These are phyloP conservation scores for Parotia lawesii DNA, from an alignment of 2,113 vertebrate species.

Conservation along the genomic window DNA sequence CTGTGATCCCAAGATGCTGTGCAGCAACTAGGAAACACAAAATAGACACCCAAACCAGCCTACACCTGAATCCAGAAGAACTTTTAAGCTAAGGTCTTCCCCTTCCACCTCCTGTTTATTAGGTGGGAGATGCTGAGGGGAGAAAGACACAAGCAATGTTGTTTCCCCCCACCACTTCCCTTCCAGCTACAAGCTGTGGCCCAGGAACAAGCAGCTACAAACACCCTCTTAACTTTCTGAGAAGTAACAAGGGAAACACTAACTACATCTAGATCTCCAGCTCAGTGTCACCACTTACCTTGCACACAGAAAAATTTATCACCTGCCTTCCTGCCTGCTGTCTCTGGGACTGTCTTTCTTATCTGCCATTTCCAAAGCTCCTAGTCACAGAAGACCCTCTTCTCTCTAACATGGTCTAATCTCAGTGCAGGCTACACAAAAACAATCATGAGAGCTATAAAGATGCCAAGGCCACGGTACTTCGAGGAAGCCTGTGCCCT, in stretches of 20 bases:
- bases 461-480: background rate
- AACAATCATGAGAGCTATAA: background rate
- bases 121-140: background rate
- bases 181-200: background rate
- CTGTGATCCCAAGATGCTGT: background rate
- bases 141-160: background rate
- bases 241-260: background rate
- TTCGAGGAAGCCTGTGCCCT: background rate
- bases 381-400: background rate
- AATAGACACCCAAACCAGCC: background rate
- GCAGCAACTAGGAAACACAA: background rate
- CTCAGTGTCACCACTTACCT: background rate
- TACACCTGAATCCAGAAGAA: background rate
- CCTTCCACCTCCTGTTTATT: background rate
- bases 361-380: background rate
- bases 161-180: background rate
- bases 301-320: background rate
- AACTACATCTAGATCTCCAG: background rate
- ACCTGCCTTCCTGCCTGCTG: background rate
- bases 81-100: background rate
- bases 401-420: background rate
- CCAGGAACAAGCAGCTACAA: background rate
- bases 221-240: background rate
- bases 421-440: background rate
- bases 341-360: background rate